Evolutionary conservation across 2,888 invertebrate genomes (phyloP).

Genomic region (Trichacis sp.): DNA sequence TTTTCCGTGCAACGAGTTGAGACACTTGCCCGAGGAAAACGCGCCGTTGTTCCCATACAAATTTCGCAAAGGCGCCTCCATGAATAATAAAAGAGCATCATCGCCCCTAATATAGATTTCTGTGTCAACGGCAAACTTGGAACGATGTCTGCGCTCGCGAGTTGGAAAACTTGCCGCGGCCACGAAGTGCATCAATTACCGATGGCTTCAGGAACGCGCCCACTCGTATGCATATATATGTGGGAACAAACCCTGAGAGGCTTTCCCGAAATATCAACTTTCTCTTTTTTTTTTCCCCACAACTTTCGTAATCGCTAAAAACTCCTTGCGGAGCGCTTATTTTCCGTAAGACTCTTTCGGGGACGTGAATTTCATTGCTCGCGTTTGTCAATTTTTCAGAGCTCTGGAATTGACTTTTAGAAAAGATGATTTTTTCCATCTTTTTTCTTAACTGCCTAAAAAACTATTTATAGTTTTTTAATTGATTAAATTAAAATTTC

Average conservation of each 20-base stretch:
- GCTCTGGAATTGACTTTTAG: no score
- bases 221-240: background rate
- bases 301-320: no score
- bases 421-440: no score
- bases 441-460: no score
- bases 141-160: slow-evolving; percentile 6
- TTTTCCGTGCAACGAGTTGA: slow-evolving; percentile 8
- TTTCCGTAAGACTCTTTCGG: no score
- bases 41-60: slow-evolving; percentile 30
- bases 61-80: slow-evolving; percentile 13
- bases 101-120: slow-evolving; percentile 20
- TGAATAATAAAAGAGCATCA: slow-evolving; percentile 22
- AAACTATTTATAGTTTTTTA: no score
- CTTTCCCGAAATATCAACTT: slow-evolving; percentile 5
- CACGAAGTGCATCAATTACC: slow-evolving; percentile 22
- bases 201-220: background rate
- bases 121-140: slow-evolving; percentile 28
- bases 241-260: background rate
- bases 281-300: background rate
- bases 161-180: slow-evolving; percentile 15
- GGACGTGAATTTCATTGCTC: no score
- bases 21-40: background rate
- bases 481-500: no score
- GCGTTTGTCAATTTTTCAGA: no score
- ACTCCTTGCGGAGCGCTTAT: no score